Conservation (phyloP, 1,140 invertebrate genomes). For the Aphidius gifuensis region DNA sequence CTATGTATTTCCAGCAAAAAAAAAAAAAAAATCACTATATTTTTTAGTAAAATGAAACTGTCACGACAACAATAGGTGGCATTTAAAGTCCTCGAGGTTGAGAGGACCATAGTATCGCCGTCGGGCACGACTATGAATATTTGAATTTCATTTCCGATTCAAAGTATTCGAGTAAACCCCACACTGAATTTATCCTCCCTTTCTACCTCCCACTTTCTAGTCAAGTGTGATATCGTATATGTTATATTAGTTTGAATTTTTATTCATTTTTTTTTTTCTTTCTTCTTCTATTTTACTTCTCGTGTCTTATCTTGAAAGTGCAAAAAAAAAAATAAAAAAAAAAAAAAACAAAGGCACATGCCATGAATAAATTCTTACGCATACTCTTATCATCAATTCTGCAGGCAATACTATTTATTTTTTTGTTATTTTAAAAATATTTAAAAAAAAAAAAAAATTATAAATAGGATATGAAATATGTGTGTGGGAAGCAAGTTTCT, state of each 20-base stretch:
- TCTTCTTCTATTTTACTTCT: background rate
- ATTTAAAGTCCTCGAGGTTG: slow-evolving; percentile 3
- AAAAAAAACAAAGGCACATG: no score
- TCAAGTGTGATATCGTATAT: no score
- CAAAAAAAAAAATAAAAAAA: no score
- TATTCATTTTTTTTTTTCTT: background rate
- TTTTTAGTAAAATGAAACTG: slow-evolving; percentile 20
- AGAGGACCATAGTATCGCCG: slow-evolving; percentile 6
- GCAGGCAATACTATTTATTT: no score
- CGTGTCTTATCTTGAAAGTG: no score
- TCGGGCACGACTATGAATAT: slow-evolving; percentile 20
- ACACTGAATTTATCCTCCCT: slow-evolving; percentile 15
- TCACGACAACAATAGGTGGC: slow-evolving; percentile 14
- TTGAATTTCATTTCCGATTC: slow-evolving; percentile 26
- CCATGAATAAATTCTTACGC: no score
- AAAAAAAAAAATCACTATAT: background rate
- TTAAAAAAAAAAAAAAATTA: no score
- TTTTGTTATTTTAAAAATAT: no score
- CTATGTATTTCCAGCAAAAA: no score
- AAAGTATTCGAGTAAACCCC: slow-evolving; percentile 9
- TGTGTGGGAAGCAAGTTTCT: no score
- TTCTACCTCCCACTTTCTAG: background rate
- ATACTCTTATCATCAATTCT: no score
- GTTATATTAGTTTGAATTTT: background rate
- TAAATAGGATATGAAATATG: no score